Conservation (phyloP, 2,113 vertebrate genomes). For the Nothobranchius furzeri region DNA sequence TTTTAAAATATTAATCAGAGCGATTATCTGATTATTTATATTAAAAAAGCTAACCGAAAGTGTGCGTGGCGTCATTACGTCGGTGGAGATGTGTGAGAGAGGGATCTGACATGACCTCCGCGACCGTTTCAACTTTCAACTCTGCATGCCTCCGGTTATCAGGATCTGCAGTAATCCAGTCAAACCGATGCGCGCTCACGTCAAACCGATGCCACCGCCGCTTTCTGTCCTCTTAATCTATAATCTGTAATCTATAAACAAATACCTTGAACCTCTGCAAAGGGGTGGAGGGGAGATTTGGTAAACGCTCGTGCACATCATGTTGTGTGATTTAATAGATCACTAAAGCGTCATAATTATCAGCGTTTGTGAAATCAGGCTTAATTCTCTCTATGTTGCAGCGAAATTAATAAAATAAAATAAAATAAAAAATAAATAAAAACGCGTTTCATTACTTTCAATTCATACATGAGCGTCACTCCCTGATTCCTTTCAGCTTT, state of each 20-base stretch:
- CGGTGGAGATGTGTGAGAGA: conserved; percentile 13
- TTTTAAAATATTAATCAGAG: conserved; percentile 10
- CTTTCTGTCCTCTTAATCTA: background rate
- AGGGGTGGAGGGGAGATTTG: background rate
- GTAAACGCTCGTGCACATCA: too few species aligned
- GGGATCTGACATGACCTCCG: conserved; percentile 35
- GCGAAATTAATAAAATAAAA: too few species aligned
- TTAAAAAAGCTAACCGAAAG: background rate
- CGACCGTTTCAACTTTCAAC: conserved; percentile 70
- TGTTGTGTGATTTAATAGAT: background rate
- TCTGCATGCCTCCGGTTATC: conserved; percentile 57
- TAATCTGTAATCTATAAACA: conserved; percentile 36
- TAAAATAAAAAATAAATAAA: too few species aligned
- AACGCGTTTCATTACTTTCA: too few species aligned
- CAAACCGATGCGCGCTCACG: conserved; percentile 43
- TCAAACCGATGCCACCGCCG: conserved; percentile 12
- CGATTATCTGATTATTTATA: conserved; percentile 1
- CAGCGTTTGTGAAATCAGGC: too few species aligned
- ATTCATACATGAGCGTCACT: too few species aligned
- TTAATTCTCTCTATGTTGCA: too few species aligned
- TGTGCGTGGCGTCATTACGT: background rate
- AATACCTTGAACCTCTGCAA: background rate
- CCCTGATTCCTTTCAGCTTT: too few species aligned
- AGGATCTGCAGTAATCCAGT: conserved; percentile 60
- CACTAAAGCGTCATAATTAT: too few species aligned